Conservation (phyloP, 2,888 invertebrate species). For the Sthenelais limicola region DNA sequence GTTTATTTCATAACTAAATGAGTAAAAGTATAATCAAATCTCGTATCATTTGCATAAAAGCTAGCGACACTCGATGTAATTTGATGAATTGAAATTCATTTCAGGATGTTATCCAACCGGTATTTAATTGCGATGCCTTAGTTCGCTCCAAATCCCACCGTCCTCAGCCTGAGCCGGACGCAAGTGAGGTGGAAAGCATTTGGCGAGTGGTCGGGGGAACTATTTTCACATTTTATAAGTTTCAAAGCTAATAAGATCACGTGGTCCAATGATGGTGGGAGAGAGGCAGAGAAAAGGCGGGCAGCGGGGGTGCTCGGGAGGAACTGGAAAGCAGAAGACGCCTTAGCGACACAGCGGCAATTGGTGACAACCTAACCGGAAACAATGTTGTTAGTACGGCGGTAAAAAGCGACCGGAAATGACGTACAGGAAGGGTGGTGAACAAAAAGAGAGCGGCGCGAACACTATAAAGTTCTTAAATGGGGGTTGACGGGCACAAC, state of each 20-base stretch:
- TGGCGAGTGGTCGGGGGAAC: neutral
- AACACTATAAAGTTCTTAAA: neutral
- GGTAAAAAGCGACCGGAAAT: conserved; percentile 7
- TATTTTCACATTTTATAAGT: conserved; percentile 40
- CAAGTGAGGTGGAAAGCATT: conserved; percentile 18
- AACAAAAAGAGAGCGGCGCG: too few species aligned
- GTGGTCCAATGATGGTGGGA: conserved; percentile 7
- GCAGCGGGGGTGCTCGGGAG: conserved; percentile 3
- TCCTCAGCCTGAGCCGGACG: conserved; percentile 2
- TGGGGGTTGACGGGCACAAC: conserved; percentile 9
- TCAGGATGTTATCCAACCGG: conserved; percentile 23
- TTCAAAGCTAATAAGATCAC: conserved; percentile 33
- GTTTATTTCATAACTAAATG: conserved; percentile 41
- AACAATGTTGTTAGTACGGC: conserved; percentile 17
- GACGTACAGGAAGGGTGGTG: neutral
- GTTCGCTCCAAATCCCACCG: neutral
- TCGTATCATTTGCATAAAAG: conserved; percentile 40
- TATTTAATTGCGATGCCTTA: conserved; percentile 31
- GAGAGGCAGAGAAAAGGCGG: conserved; percentile 4
- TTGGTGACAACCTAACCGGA: conserved; percentile 28
- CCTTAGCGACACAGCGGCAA: neutral
- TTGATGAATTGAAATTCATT: conserved; percentile 41
- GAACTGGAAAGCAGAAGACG: neutral
- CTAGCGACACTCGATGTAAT: conserved; percentile 32
- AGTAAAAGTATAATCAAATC: conserved; percentile 36